Percentiles rank a stretch among this genome's conserved stretches.
Evolutionary conservation across 2,888 invertebrate species (phyloP).

Genomic region (Folsomia candida): DNA sequence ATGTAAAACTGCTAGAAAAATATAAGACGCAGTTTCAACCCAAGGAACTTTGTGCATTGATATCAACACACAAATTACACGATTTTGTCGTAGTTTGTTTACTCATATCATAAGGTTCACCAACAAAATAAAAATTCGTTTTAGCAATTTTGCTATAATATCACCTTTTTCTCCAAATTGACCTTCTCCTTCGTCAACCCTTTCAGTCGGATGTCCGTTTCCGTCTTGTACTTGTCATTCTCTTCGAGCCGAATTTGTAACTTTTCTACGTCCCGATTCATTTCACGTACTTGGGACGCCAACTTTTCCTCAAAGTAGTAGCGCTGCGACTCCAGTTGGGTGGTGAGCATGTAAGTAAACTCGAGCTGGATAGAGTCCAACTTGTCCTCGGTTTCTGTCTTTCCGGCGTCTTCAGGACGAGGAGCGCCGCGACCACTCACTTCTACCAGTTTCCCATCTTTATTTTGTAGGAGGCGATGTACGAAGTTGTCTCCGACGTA

Average conservation of each 20-base stretch:
- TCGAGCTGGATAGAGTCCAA: constrained; percentile 92
- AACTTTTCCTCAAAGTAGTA: constrained; percentile 84
- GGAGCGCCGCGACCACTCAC: constrained; percentile 48
- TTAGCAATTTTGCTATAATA: too few relatives aligned
- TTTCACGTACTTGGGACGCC: constrained; percentile 55
- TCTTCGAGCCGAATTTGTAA: constrained; percentile 29
- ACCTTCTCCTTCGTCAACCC: constrained; percentile 66
- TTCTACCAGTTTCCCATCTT: constrained; percentile 94
- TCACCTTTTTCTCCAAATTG: constrained; percentile 68
- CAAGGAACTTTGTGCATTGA: too few relatives aligned
- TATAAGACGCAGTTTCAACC: too few relatives aligned
- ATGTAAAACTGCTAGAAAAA: too few relatives aligned
- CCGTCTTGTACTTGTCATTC: constrained; percentile 23
- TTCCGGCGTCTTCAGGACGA: constrained; percentile 55
- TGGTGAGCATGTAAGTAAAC: constrained; percentile 92
- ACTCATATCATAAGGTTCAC: too few relatives aligned
- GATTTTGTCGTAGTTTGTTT: too few relatives aligned
- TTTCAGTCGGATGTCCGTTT: constrained; percentile 53
- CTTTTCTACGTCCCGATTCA: constrained; percentile 45
- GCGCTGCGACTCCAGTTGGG: constrained; percentile 91
- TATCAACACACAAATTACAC: too few relatives aligned
- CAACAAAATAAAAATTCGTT: too few relatives aligned
- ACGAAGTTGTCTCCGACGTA: constrained; percentile 98
- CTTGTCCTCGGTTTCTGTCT: constrained; percentile 65
- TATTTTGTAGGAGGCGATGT: constrained; percentile 92